Percentiles rank a stretch among this genome's conserved stretches.
phyloP scores from a whole-genome alignment of 2,888 invertebrate species.

The Callinectes sapidus region DNA sequence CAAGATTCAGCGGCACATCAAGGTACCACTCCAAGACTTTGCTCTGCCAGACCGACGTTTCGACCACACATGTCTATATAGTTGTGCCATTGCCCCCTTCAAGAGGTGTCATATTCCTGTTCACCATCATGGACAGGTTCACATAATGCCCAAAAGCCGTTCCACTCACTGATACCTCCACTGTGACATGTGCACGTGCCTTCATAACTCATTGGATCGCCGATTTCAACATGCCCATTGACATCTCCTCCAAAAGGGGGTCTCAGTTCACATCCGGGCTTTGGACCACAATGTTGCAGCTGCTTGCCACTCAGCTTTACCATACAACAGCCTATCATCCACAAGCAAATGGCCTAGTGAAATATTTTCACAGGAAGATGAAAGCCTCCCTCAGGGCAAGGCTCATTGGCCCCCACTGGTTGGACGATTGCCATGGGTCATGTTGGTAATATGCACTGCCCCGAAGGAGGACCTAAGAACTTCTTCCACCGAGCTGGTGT shows the following conservation, averaged over 20 bases:
- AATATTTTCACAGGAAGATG: not conserved
- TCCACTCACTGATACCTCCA: slow-evolving; percentile 75
- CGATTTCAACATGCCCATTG: slow-evolving; percentile 74
- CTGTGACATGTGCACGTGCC: slow-evolving; percentile 75
- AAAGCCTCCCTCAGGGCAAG: not conserved
- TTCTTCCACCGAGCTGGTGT: not conserved
- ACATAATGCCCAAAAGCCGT: slow-evolving; percentile 74
- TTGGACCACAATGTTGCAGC: not conserved
- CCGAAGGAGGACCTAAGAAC: not conserved
- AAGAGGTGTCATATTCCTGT: slow-evolving; percentile 69
- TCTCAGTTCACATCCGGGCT: slow-evolving; percentile 74
- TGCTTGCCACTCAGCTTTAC: not conserved
- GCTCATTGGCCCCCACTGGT: slow-evolving; percentile 2
- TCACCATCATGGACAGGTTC: slow-evolving; percentile 74
- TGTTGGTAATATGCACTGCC: not conserved
- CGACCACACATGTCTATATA: not conserved
- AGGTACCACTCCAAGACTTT: too few species aligned
- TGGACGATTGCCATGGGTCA: not conserved
- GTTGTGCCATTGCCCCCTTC: slow-evolving; percentile 73
- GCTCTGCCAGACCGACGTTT: too few species aligned
- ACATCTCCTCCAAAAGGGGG: slow-evolving; percentile 74
- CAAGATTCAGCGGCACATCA: slow-evolving; percentile 33
- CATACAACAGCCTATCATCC: not conserved
- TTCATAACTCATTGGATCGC: slow-evolving; percentile 76
- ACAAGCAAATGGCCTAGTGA: slow-evolving; percentile 19